These are phyloP conservation scores for Cryptus viduatorius DNA, from an alignment of 2,888 invertebrate species.

Conservation along the genomic window DNA sequence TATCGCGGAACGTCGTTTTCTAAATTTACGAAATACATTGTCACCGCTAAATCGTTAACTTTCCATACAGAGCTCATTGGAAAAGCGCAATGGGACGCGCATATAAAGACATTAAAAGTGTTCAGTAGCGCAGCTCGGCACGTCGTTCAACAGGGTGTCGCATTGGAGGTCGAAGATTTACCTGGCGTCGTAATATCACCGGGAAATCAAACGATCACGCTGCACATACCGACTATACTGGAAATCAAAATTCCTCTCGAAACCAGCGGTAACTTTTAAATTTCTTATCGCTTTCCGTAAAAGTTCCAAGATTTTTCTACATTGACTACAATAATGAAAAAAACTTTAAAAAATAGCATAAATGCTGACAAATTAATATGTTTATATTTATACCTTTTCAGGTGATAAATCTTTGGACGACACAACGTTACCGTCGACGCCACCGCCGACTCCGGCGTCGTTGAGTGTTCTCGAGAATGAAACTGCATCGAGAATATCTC, in stretches of 20 bases:
- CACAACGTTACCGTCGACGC: conserved; percentile 74
- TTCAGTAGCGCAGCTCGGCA: conserved; percentile 79
- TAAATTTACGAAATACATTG: neutral
- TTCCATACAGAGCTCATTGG: conserved; percentile 77
- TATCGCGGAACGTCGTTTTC: no score
- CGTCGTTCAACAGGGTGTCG: conserved; percentile 75
- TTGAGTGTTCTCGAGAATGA: conserved; percentile 68
- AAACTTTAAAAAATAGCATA: no score
- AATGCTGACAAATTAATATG: no score
- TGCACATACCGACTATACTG: conserved; percentile 75
- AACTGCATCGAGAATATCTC: conserved; percentile 57
- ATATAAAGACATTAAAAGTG: conserved; percentile 78
- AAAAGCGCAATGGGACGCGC: conserved; percentile 81
- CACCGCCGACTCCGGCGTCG: conserved; percentile 78
- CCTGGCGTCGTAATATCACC: conserved; percentile 79
- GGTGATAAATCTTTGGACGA: conserved; percentile 53
- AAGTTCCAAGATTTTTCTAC: neutral
- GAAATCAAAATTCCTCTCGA: conserved; percentile 72
- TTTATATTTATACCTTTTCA: conserved; percentile 16
- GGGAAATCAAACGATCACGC: conserved; percentile 73
- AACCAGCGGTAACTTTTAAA: conserved; percentile 36
- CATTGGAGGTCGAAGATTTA: conserved; percentile 77
- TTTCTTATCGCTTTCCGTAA: neutral
- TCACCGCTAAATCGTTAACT: neutral
- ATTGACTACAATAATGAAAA: neutral